Evolutionary conservation across 2,888 invertebrate genomes (phyloP), one percentile per base, ranked within the genome.

Genomic region (Cylloceria caligata): DNA sequence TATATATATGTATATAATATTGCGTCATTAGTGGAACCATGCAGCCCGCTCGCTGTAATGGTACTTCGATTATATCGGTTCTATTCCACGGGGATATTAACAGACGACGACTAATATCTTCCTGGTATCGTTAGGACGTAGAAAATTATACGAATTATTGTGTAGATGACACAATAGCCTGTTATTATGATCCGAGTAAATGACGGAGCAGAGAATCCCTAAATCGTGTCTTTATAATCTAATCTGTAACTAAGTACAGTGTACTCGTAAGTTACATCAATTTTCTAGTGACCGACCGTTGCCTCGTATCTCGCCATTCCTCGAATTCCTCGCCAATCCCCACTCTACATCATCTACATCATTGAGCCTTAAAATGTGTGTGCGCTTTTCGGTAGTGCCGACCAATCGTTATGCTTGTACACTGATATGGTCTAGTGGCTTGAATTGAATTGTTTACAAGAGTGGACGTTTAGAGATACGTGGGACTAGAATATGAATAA

Each of bases 11-110:
- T 34, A 57, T 13, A 60, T 9, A 34, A 81, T 84, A 88, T 85
- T 80, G 83, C 73, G 77, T 88, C 88, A 88, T 88, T 88, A 88
- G 84, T 71, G 69, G 16, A 39, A 81, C 62, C 57, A 77, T 57
- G 13, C 55, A 2, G 16, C 19, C 4, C 64, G 21, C n/a, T 39
- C 57, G n/a, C 21, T 13, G 27, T 27, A 65, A 71, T 30, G 57
- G 24, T 71, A 30, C 71, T 71, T 67, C 65, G 65, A 76, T 76
- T 60, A 65, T 34, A 42, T 65, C 30, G 49, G 67, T 49, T 71
- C 64, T 49, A 71, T 80, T 75, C 64, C 55, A 21, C 39, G 65
- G 39, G 45, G 45, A 47, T 75, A 65, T 47, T 42, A 72, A 76
- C 42, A 39, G 64, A 57, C 47, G 24, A 68, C 68, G 68, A 62